phyloP scores from a whole-genome alignment of 2,888 invertebrate genomes.

The Tinea semifulvella region DNA sequence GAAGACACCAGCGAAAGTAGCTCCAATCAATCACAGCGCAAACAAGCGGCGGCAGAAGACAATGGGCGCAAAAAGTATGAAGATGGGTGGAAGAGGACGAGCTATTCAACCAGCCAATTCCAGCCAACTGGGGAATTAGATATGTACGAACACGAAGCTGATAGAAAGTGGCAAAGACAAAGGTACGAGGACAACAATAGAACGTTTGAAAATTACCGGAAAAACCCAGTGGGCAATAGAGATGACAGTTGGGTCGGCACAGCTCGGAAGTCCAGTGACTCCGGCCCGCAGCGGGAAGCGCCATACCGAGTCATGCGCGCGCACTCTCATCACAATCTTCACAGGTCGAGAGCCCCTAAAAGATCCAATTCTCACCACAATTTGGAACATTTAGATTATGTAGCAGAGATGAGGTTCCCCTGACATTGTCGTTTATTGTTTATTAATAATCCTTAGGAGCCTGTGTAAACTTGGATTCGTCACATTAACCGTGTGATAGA shows the following conservation, averaged over 20 bases:
- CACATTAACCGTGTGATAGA: background rate
- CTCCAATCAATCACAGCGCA: conserved; percentile 76
- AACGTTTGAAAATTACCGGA: conserved; percentile 46
- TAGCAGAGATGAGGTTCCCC: conserved; percentile 72
- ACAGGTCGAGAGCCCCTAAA: conserved; percentile 57
- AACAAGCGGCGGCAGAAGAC: conserved; percentile 67
- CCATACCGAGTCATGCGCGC: conserved; percentile 61
- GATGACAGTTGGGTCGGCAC: conserved; percentile 43
- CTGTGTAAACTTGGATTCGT: too few species aligned
- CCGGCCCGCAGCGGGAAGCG: conserved; percentile 47
- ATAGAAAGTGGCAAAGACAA: conserved; percentile 63
- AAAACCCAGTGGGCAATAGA: conserved; percentile 34
- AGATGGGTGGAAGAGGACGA: conserved; percentile 75
- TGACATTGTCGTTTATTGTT: too few species aligned
- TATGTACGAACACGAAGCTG: conserved; percentile 71
- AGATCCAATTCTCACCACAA: conserved; percentile 72
- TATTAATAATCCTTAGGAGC: too few species aligned
- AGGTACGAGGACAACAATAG: conserved; percentile 48
- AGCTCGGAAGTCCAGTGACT: conserved; percentile 46
- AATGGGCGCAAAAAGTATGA: conserved; percentile 69
- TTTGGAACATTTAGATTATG: conserved; percentile 69
- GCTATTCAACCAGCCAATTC: conserved; percentile 68
- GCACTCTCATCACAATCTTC: conserved; percentile 72
- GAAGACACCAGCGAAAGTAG: conserved; percentile 87
- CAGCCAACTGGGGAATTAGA: conserved; percentile 72